Evolutionary conservation across 1,140 invertebrate species (phyloP), one percentile per base, ranked within the genome.

Genomic region (Oscheius sp.): DNA sequence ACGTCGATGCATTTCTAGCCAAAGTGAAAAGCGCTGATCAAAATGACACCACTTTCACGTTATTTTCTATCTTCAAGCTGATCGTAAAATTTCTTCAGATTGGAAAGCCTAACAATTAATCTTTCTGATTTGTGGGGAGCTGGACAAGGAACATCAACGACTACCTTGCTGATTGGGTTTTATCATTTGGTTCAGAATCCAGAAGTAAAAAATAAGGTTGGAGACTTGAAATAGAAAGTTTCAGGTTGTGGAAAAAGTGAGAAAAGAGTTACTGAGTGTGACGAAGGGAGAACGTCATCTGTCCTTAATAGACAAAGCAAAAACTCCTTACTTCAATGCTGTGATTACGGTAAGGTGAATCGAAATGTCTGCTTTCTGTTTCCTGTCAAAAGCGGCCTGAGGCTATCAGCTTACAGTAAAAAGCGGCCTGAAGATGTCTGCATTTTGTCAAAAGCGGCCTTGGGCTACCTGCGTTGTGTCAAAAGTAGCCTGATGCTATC

Each of bases 1-100:
- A 88, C 68, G 87, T 88, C 29, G 87, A 88, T 68, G 82, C 82
- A 42, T 88, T 88, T 71, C 71, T 88, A 1, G 75, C 84, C 35
- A 85, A 87, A 75, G 85, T 87, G 49, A 68, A 82, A 23, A 64
- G 76, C 13, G 38, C 46, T 20, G 35, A 75, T 35, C 13, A 28
- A 18, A 52, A 42, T 29, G 59, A 35, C 13, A 65, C 34, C 36
- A 63, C 64, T 18, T n/a, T 63, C 55, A 49, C 28, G 29, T 26
- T 4, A 3, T 1, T 61, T n/a, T 36, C 7, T 3, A 34, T 29
- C n/a, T 49, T 64, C 26, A 49, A 45, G 4, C 1, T 0, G 28
- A n/a, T n/a, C n/a, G n/a, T n/a, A 20, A 32, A 45, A 1, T 7
- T 36, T 49, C 62, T 74, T 28, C 59, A 74, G 65, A 13, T n/a